phyloP scores from a whole-genome alignment of 2,113 vertebrate genomes.

The Syngnathoides biaculeatus region DNA sequence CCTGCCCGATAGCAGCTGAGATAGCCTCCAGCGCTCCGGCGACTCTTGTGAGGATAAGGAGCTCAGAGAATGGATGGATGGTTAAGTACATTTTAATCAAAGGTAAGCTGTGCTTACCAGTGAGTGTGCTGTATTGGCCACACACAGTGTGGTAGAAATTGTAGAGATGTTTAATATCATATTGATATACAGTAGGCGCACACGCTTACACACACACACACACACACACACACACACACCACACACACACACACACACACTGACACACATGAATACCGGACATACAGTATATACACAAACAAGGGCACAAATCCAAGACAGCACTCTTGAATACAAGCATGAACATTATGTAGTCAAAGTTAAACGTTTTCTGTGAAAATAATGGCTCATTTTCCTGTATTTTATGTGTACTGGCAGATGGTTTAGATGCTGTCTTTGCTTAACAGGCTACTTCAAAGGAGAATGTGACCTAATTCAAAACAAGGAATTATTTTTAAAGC shows the following conservation, averaged over 20 bases:
- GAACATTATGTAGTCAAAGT: conserved; percentile 7
- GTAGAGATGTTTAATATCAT: conserved; percentile 9
- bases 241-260: background rate
- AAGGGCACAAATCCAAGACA: background rate
- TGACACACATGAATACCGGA: background rate
- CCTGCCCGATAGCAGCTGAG: too few species aligned
- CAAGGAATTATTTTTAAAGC: conserved; percentile 21
- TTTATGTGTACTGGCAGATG: conserved; percentile 33
- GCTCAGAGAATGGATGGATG: too few species aligned
- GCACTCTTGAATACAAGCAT: background rate
- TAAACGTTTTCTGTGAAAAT: conserved; percentile 13
- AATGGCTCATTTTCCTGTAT: conserved; percentile 8
- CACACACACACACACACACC: conserved; percentile 7
- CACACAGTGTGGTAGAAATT: conserved; percentile 18
- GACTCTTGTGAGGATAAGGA: too few species aligned
- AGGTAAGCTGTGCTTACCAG: background rate
- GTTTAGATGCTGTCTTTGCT: conserved; percentile 25
- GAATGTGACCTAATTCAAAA: conserved; percentile 27
- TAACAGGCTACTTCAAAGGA: conserved; percentile 26
- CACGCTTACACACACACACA: background rate
- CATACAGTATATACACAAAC: background rate
- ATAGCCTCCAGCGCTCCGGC: too few species aligned
- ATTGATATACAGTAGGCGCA: background rate
- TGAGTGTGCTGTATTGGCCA: background rate
- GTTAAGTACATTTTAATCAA: conserved; percentile 21